These are phyloP conservation scores for Mimachlamys varia DNA, from an alignment of 2,888 invertebrate species.

Conservation along the genomic window DNA sequence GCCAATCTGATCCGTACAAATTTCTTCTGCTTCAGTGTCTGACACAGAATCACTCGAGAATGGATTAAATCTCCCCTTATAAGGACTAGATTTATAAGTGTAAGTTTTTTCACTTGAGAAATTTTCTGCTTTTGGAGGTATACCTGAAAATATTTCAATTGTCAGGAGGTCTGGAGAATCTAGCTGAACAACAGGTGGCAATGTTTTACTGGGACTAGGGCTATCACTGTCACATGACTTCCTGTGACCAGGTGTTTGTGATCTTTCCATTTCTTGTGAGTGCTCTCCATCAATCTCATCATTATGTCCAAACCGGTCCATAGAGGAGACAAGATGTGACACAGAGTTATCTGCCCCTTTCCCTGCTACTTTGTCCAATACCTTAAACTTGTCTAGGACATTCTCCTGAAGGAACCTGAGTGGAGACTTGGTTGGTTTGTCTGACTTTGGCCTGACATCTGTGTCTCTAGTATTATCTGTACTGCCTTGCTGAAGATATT, in stretches of 20 bases:
- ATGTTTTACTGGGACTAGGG: constrained; percentile 36
- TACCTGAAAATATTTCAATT: constrained; percentile 53
- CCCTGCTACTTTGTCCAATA: constrained; percentile 12
- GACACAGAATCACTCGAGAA: constrained; percentile 46
- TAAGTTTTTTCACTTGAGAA: background rate
- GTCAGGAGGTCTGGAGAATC: constrained; percentile 66
- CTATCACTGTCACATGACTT: constrained; percentile 34
- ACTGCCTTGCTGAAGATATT: constrained; percentile 37
- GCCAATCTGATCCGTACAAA: background rate
- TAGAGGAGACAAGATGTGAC: constrained; percentile 41
- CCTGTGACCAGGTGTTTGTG: constrained; percentile 18
- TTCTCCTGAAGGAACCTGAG: constrained; percentile 60
- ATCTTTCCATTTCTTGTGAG: constrained; percentile 41
- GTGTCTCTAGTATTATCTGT: constrained; percentile 41
- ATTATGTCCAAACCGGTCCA: constrained; percentile 54
- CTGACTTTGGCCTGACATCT: constrained; percentile 34
- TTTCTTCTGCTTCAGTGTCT: background rate
- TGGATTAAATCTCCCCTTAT: constrained; percentile 50
- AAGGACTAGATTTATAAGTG: constrained; percentile 37
- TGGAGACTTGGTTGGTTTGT: constrained; percentile 50
- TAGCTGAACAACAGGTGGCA: constrained; percentile 70
- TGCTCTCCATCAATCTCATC: constrained; percentile 46
- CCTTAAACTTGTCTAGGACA: constrained; percentile 59
- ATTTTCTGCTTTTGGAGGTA: background rate
- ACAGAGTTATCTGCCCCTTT: constrained; percentile 45